Evolutionary conservation across 2,888 invertebrate genomes (phyloP).

Genomic region (Andrena minutula): DNA sequence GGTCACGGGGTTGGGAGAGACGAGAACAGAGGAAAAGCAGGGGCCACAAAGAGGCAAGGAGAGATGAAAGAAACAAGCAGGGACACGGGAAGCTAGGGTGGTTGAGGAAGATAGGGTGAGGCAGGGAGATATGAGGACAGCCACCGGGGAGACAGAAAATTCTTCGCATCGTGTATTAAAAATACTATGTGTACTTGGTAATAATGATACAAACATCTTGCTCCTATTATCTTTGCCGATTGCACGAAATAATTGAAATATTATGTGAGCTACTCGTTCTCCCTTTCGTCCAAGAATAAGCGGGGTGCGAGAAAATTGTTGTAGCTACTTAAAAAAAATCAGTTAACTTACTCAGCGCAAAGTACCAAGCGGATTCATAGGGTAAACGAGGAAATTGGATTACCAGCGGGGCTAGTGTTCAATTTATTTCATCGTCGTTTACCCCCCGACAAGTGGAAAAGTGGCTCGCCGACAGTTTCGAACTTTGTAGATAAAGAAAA

Average conservation of each 20-base stretch:
- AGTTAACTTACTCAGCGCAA: conserved; percentile 24
- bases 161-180: background rate
- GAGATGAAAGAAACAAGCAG: conserved; percentile 26
- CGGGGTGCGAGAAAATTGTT: background rate
- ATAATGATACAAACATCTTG: background rate
- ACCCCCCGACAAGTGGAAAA: conserved; percentile 58
- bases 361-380: conserved; percentile 49
- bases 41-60: conserved; percentile 16
- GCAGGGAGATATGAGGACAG: background rate
- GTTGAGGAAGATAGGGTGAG: background rate
- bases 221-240: background rate
- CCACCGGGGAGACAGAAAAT: background rate
- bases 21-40: conserved; percentile 42
- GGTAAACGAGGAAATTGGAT: conserved; percentile 39
- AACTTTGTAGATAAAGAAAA: conserved; percentile 63
- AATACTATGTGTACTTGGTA: background rate
- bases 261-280: background rate
- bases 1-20: conserved; percentile 37
- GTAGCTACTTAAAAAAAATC: conserved; percentile 20
- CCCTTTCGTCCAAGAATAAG: background rate
- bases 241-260: background rate
- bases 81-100: conserved; percentile 18
- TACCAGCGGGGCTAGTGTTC: conserved; percentile 46
- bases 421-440: conserved; percentile 66
- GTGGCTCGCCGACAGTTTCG: conserved; percentile 58